phyloP scores from a whole-genome alignment of 1,140 invertebrate species.

The Aphaenogaster rudis region DNA sequence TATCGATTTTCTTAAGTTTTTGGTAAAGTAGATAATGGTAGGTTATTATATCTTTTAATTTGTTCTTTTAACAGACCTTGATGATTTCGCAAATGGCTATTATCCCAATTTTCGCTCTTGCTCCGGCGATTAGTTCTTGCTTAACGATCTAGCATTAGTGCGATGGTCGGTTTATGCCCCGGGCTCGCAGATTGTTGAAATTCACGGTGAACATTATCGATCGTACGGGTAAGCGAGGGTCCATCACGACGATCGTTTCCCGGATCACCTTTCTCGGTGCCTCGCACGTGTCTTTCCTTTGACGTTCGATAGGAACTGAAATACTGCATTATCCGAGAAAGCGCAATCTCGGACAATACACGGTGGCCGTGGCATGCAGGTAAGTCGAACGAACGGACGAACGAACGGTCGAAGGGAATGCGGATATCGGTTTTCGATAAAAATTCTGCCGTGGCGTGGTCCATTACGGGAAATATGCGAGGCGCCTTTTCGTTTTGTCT shows the following conservation, averaged over 20 bases:
- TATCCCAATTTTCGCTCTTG: background rate
- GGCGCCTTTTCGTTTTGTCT: conserved; percentile 17
- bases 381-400: conserved; percentile 46
- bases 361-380: conserved; percentile 25
- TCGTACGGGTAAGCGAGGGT: background rate
- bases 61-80: background rate
- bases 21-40: background rate
- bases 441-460: conserved; percentile 60
- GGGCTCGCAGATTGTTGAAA: conserved; percentile 29
- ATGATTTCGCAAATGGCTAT: conserved; percentile 11
- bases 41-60: background rate
- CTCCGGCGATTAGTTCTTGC: background rate
- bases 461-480: conserved; percentile 52
- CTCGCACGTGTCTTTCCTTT: conserved; percentile 34
- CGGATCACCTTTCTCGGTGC: background rate
- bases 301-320: conserved; percentile 36
- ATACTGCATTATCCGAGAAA: conserved; percentile 60
- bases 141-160: background rate
- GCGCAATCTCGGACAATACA: conserved; percentile 50
- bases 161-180: background rate
- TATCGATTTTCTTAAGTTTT: background rate
- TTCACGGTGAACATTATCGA: conserved; percentile 33
- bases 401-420: conserved; percentile 26
- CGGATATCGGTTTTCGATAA: conserved; percentile 71
- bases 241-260: conserved; percentile 9